phyloP scores from a whole-genome alignment of 2,888 invertebrate genomes.

The Syritta pipiens region DNA sequence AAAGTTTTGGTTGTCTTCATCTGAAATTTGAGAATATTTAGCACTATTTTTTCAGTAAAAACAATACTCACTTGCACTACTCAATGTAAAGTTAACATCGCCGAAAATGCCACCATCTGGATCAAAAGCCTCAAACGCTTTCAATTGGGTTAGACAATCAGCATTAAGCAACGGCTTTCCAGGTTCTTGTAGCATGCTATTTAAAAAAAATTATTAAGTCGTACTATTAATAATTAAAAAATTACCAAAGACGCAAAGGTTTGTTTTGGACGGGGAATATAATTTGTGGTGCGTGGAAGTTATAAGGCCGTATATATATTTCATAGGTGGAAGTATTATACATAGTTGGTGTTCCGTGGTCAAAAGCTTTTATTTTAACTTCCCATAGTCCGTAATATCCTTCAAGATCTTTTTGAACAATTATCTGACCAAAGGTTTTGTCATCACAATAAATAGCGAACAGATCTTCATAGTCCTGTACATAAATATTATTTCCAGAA shows the following conservation, averaged over 20 bases:
- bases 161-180: conserved; percentile 70
- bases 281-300: conserved; percentile 82
- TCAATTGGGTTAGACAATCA: conserved; percentile 78
- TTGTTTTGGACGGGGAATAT: conserved; percentile 79
- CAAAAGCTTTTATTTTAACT: conserved; percentile 82
- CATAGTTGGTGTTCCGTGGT: conserved; percentile 80
- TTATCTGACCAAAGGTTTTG: conserved; percentile 79
- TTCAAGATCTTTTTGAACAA: conserved; percentile 79
- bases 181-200: conserved; percentile 57
- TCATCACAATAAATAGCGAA: conserved; percentile 76
- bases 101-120: conserved; percentile 82
- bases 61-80: conserved; percentile 54
- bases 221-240: neutral
- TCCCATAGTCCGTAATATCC: conserved; percentile 82
- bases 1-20: conserved; percentile 70
- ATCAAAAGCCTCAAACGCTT: conserved; percentile 81
- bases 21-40: conserved; percentile 31
- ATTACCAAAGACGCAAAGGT: conserved; percentile 68
- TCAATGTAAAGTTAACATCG: conserved; percentile 80
- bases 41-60: neutral
- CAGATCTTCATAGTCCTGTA: conserved; percentile 74
- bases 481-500: conserved; percentile 67
- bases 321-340: conserved; percentile 79
- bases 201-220: neutral
- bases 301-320: conserved; percentile 81